Percentiles rank a stretch among this genome's conserved stretches.
Conservation (phyloP, 2,888 invertebrate species). For the Iselma pallidipennis region DNA sequence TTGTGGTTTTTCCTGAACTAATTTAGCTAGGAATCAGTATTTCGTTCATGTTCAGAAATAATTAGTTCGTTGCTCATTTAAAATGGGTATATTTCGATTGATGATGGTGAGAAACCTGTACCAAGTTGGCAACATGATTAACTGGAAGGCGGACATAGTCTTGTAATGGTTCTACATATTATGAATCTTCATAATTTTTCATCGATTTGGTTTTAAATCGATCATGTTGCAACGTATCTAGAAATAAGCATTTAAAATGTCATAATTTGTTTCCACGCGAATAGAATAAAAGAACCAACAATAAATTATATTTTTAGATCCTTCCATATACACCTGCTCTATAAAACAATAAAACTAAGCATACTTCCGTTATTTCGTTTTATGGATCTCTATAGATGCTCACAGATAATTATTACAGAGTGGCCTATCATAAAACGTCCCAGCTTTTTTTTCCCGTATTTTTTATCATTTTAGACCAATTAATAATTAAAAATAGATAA, state of each 20-base stretch:
- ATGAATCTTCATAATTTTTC: constrained; percentile 45
- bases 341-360: constrained; percentile 31
- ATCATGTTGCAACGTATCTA: too few relatives aligned
- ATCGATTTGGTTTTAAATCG: too few relatives aligned
- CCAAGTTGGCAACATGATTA: constrained; percentile 52
- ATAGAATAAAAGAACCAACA: too few relatives aligned
- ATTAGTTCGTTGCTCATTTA: constrained; percentile 34
- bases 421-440: not conserved
- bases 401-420: not conserved
- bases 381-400: constrained; percentile 4
- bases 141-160: constrained; percentile 50
- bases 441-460: not conserved
- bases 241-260: too few relatives aligned
- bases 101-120: constrained; percentile 48
- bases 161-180: constrained; percentile 52
- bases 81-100: constrained; percentile 49
- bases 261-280: not conserved
- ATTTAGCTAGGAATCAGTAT: not conserved
- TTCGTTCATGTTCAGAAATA: constrained; percentile 32
- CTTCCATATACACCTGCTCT: constrained; percentile 26
- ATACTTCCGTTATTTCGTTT: constrained; percentile 18
- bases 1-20: not conserved
- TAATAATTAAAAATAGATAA: not conserved
- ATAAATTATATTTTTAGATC: too few relatives aligned
- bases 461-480: not conserved